A percentile compares a stretch with the other conserved stretches of the same genome.
phyloP scores from a whole-genome alignment of 2,113 vertebrate genomes.

The Athene cunicularia region DNA sequence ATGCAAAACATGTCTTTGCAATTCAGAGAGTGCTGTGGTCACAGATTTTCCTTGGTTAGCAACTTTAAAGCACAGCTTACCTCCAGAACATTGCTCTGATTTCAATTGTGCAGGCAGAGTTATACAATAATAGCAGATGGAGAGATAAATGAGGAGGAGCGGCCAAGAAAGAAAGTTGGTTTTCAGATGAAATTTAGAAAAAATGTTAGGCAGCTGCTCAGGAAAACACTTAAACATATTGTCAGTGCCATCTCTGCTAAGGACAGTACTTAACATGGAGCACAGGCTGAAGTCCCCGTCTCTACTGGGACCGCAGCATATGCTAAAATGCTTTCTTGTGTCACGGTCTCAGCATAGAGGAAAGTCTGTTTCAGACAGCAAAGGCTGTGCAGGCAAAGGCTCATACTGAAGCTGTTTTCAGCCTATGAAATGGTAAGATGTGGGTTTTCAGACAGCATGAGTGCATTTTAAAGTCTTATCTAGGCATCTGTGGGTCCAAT shows the following conservation, averaged over 20 bases:
- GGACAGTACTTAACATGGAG: neutral
- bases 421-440: neutral
- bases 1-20: slow-evolving; percentile 10
- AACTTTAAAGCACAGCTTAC: slow-evolving; percentile 11
- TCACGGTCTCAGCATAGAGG: neutral
- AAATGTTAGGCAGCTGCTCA: neutral
- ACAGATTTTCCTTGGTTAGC: neutral
- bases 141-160: neutral
- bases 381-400: neutral
- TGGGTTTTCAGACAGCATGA: neutral
- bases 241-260: neutral
- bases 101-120: neutral
- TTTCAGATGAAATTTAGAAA: slow-evolving; percentile 12
- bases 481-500: neutral
- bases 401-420: neutral
- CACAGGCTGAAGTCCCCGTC: neutral
- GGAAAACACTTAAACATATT: neutral
- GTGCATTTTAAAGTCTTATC: neutral
- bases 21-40: neutral
- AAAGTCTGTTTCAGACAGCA: neutral
- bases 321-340: neutral
- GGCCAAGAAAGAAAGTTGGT: neutral
- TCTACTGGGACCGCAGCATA: neutral
- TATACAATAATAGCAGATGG: neutral
- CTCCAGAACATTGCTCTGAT: slow-evolving; percentile 27